Evolutionary conservation across 2,797 vertebrate species (phyloP).

Genomic region (Tadarida brasiliensis): DNA sequence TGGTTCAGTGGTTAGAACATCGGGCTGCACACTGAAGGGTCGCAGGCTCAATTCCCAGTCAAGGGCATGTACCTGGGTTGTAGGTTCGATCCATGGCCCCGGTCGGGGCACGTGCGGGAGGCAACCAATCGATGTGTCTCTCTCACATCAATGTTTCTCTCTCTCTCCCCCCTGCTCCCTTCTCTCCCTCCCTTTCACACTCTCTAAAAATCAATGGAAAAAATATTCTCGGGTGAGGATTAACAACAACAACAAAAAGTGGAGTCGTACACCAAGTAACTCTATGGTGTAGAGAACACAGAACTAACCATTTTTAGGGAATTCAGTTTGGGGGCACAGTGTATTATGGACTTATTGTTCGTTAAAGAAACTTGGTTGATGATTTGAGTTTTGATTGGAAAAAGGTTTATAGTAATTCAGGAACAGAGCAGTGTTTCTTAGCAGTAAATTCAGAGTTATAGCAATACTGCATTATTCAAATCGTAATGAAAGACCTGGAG

Average conservation of each 20-base stretch:
- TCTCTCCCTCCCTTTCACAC: too few species aligned
- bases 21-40: too few species aligned
- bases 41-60: too few species aligned
- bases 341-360: not conserved
- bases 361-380: slow-evolving; percentile 42
- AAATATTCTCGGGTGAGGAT: too few species aligned
- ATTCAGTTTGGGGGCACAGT: not conserved
- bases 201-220: too few species aligned
- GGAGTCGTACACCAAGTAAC: not conserved
- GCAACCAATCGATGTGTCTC: too few species aligned
- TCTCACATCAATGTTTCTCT: too few species aligned
- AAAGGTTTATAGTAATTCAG: slow-evolving; percentile 50
- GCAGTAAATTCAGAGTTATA: not conserved
- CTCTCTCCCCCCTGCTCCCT: too few species aligned
- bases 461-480: not conserved
- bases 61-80: too few species aligned
- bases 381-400: slow-evolving; percentile 43
- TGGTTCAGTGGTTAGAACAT: too few species aligned
- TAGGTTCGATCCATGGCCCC: too few species aligned
- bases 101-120: too few species aligned
- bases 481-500: slow-evolving; percentile 27
- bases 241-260: not conserved
- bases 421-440: slow-evolving; percentile 50
- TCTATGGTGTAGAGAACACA: not conserved
- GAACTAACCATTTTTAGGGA: slow-evolving; percentile 19